Conservation (phyloP, 2,113 vertebrate species). For the Psittacus erithacus region DNA sequence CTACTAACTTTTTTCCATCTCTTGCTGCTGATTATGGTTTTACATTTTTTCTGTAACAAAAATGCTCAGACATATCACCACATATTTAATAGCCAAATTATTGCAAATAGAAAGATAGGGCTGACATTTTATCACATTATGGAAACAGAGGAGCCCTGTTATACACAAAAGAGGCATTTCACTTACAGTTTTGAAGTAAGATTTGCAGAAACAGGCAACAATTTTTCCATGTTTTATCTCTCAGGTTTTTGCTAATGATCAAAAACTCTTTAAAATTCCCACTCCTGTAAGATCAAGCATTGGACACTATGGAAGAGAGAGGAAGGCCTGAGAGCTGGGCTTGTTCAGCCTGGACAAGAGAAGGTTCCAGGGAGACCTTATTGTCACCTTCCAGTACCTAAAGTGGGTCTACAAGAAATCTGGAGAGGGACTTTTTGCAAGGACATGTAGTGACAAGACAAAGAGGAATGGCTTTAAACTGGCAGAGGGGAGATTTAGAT, state of each 20-base stretch:
- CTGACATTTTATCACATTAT: neutral
- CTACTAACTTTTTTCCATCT: slow-evolving; percentile 10
- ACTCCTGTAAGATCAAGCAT: neutral
- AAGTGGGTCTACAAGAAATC: neutral
- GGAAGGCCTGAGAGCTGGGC: neutral
- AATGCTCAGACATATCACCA: neutral
- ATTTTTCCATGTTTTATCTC: neutral
- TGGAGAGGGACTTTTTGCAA: neutral
- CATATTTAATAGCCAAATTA: neutral
- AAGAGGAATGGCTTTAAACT: neutral
- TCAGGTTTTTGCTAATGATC: slow-evolving; percentile 19
- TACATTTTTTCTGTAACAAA: neutral
- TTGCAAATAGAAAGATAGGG: neutral
- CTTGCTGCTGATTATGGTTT: neutral
- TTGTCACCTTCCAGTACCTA: neutral
- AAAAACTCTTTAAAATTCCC: neutral
- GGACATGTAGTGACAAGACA: neutral
- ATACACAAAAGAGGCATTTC: neutral
- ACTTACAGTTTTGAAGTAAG: neutral
- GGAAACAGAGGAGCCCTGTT: neutral
- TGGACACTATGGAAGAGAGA: neutral
- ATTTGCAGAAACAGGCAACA: neutral
- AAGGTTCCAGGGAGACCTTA: neutral
- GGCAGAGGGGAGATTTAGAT: neutral
- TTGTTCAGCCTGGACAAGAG: neutral